Conservation (phyloP, 2,888 invertebrate species). For the Euplagia quadripunctaria region DNA sequence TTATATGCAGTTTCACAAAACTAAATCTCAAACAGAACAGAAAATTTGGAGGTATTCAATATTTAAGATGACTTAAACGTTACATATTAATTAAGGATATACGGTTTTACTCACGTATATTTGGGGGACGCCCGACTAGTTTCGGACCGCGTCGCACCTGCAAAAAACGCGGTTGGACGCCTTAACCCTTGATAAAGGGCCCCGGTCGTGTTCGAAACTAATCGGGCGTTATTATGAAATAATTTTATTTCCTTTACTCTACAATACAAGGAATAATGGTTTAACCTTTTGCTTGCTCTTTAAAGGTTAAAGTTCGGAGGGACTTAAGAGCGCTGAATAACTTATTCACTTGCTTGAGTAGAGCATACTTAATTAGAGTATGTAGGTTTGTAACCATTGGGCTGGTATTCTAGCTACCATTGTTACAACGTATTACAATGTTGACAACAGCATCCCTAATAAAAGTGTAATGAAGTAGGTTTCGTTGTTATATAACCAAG, state of each 20-base stretch:
- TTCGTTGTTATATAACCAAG: neutral
- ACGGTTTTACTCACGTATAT: too few species aligned
- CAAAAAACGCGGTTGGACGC: too few species aligned
- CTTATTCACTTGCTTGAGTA: constrained; percentile 21
- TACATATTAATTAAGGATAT: neutral
- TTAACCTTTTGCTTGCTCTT: constrained; percentile 47
- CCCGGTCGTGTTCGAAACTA: too few species aligned
- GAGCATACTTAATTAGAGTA: constrained; percentile 12
- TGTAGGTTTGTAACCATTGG: constrained; percentile 6
- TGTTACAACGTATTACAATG: neutral
- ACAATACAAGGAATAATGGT: constrained; percentile 15
- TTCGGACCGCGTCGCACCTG: too few species aligned
- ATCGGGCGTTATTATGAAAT: constrained; percentile 4
- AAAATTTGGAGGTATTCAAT: too few species aligned
- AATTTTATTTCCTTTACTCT: neutral
- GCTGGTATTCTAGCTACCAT: neutral
- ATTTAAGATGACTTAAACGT: neutral
- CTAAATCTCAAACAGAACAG: neutral
- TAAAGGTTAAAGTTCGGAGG: constrained; percentile 43
- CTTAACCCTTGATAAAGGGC: too few species aligned
- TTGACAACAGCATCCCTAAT: neutral
- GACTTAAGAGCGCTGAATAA: constrained; percentile 30
- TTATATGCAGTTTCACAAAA: neutral
- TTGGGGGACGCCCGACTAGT: too few species aligned
- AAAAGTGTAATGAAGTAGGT: neutral